Evolutionary conservation across 2,113 vertebrate species (phyloP), one percentile per base, ranked within the genome.

Genomic region (Rutilus rutilus): DNA sequence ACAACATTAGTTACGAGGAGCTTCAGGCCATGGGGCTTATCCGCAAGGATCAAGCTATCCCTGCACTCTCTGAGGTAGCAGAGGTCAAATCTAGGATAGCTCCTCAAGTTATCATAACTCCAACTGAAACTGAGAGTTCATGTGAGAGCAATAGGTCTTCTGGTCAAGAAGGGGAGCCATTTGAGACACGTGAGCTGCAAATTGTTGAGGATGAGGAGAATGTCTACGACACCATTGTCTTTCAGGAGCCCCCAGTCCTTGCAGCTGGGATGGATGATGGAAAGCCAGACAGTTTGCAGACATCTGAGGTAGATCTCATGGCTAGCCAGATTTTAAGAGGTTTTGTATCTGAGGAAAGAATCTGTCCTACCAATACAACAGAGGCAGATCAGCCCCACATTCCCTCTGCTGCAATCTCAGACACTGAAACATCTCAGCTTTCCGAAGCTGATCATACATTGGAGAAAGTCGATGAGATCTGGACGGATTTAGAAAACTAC

Each of bases 401-500:
- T 59, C 52, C 65, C 5, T 59, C 69, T 74, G 27, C 17, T 93
- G 92, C 64, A 90, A 93, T 4, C 15, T 84, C 93, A 0, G 95
- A 96, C 67, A 92, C 90, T 1, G 94, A 96, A 62, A 94, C 93
- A 0, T 92, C 95, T 0, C 95, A 94, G 52, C 95, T 94, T 17
- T 93, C 96, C 57, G 91, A 93, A 14, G 94, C 96, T 2, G 96
- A 97, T 78, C 96, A 95, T 82, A 94, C 97, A 91, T 98, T 97
- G 0, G 97, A 98, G 89, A 95, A 96, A 88, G 98, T 98, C 0
- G 97, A 99, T 2, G 97, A 99, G 91, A 98, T 99, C 91, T 99
- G 98, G 98, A 98, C 97, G 2, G 98, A 99, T 86, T 91, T 99
- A 82, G 98, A 99, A 92, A 99, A 98, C 89, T 99, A 99, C 92